Evolutionary conservation across 30 jellyfish, hydroid and myxozoan genomes (phyloP).

Genomic region (Phacellophora camtschatica): DNA sequence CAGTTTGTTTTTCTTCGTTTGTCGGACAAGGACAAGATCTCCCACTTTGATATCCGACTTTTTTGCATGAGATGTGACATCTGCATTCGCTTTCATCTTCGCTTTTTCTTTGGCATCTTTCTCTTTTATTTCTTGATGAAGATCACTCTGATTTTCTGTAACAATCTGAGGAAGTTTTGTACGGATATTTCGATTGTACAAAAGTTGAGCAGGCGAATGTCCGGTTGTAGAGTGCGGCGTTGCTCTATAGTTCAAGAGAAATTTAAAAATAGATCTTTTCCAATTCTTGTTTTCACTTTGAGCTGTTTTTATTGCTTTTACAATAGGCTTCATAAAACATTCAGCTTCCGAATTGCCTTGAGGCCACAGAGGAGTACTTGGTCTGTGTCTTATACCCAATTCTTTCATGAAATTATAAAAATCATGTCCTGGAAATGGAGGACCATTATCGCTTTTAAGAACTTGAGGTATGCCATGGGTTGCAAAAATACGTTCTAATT

Average conservation of each 20-base stretch:
- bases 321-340: background rate
- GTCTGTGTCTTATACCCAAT: background rate
- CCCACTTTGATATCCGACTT: constrained; percentile 14
- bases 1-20: constrained; percentile 21
- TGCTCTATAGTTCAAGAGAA: constrained; percentile 18
- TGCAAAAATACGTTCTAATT: constrained; percentile 29
- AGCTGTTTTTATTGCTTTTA: constrained; percentile 26
- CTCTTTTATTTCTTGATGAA: background rate
- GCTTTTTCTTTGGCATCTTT: constrained; percentile 6
- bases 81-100: constrained; percentile 15
- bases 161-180: constrained; percentile 2
- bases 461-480: constrained; percentile 12
- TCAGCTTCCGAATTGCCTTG: constrained; percentile 25
- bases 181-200: constrained; percentile 13
- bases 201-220: constrained; percentile 29
- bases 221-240: constrained; percentile 42
- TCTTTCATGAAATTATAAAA: background rate
- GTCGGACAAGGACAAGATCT: constrained; percentile 5
- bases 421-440: constrained; percentile 53
- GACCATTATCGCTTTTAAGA: constrained; percentile 39
- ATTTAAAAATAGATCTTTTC: constrained; percentile 6
- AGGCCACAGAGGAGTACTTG: constrained; percentile 28
- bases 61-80: background rate
- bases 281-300: constrained; percentile 10
- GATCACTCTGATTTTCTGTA: background rate